A percentile compares a stretch with the other conserved stretches of the same genome.
These are phyloP conservation scores for Ommatoiulus sabulosus DNA, from an alignment of 2,888 invertebrate genomes.

Conservation along the genomic window DNA sequence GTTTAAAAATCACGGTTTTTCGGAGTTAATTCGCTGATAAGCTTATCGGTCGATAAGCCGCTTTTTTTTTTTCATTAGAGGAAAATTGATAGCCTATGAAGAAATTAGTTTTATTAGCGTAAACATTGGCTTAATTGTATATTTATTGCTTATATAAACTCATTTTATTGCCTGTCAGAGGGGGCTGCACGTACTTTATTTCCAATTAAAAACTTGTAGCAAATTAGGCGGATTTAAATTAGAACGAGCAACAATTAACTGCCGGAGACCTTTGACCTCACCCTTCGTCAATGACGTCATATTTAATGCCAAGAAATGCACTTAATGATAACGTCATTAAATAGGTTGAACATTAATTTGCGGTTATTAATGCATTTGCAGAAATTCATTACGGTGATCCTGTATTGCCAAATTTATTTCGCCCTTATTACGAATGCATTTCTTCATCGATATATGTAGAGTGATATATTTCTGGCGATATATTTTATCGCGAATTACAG, in stretches of 20 bases:
- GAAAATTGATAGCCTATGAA: background rate
- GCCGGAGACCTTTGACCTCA: background rate
- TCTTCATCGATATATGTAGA: too few relatives aligned
- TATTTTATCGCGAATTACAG: too few relatives aligned
- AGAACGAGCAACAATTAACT: background rate
- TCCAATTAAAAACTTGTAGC: background rate
- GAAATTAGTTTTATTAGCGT: conserved; percentile 3
- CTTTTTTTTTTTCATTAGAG: background rate
- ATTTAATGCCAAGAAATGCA: too few relatives aligned
- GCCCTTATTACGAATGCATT: too few relatives aligned
- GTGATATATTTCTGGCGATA: too few relatives aligned
- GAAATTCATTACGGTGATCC: too few relatives aligned
- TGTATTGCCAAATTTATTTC: too few relatives aligned
- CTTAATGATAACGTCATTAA: too few relatives aligned
- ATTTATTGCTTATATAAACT: background rate
- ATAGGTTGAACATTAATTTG: too few relatives aligned
- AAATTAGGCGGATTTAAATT: background rate
- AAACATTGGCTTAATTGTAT: conserved; percentile 19
- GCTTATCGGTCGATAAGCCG: background rate
- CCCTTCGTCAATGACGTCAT: too few relatives aligned
- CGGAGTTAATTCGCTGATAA: background rate
- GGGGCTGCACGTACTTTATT: background rate
- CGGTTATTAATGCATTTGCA: too few relatives aligned
- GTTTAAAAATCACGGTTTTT: background rate
- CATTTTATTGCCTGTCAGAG: background rate